phyloP scores from a whole-genome alignment of 2,888 invertebrate genomes.

The Tetanocera ferruginea region DNA sequence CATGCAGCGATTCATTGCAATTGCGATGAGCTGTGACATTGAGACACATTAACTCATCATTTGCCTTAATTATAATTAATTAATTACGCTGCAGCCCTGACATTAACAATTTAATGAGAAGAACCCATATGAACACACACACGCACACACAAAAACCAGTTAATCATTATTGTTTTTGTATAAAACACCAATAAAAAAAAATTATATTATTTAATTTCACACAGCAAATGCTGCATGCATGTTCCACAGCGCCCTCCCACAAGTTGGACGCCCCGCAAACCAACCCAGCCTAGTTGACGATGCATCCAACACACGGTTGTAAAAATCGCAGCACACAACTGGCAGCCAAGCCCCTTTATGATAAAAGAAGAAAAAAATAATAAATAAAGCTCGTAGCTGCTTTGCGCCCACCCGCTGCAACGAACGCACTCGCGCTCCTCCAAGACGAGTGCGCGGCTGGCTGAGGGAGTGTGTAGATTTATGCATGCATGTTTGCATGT shows the following conservation, averaged over 20 bases:
- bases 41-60: constrained; percentile 8
- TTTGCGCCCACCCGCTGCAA: constrained; percentile 17
- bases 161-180: no score
- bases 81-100: constrained; percentile 18
- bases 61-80: constrained; percentile 3
- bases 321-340: background rate
- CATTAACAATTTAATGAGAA: constrained; percentile 2
- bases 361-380: background rate
- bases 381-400: background rate
- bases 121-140: background rate
- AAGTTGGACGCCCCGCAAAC: background rate
- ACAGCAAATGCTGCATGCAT: background rate
- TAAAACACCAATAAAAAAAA: background rate
- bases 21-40: background rate
- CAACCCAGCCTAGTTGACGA: background rate
- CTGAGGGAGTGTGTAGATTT: background rate
- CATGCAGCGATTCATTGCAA: no score
- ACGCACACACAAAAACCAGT: no score
- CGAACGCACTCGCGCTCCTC: background rate
- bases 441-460: background rate
- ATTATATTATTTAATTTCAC: background rate
- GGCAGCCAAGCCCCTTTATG: constrained; percentile 18
- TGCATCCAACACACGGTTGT: background rate
- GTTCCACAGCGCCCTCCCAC: no score
- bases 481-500: background rate